phyloP scores from a whole-genome alignment of 2,797 vertebrate genomes.

The Pelodytes ibericus region DNA sequence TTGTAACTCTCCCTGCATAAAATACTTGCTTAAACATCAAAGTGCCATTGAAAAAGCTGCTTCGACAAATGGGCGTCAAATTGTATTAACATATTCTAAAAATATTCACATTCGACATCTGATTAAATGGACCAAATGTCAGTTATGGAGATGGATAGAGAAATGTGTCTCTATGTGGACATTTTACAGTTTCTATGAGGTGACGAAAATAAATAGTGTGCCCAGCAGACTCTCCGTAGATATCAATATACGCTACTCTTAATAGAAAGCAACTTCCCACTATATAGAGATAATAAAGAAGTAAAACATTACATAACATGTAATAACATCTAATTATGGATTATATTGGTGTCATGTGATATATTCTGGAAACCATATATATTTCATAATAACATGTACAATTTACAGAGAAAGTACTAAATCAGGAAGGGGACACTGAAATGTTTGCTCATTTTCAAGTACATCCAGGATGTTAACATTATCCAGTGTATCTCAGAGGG shows the following conservation, averaged over 20 bases:
- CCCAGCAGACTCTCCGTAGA: neutral
- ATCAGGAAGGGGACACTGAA: no score
- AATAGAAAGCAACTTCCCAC: neutral
- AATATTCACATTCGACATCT: slow-evolving; percentile 4
- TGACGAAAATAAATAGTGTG: neutral
- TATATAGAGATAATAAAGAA: neutral
- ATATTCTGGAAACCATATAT: no score
- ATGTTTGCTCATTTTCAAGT: no score
- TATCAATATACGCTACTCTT: neutral
- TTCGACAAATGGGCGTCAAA: neutral
- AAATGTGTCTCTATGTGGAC: neutral
- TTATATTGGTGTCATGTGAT: no score
- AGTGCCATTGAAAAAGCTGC: slow-evolving; percentile 1
- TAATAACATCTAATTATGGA: no score
- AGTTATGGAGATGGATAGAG: neutral
- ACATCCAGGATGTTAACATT: no score
- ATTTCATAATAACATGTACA: no score
- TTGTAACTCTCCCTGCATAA: slow-evolving; percentile 17
- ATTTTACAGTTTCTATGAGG: neutral
- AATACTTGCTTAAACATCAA: slow-evolving; percentile 23
- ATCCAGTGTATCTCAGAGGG: no score
- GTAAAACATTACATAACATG: neutral
- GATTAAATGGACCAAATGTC: neutral
- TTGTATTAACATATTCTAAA: neutral
- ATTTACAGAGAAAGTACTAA: no score